Evolutionary conservation across 2,888 invertebrate genomes (phyloP).

Genomic region (Cephus nigrinus): DNA sequence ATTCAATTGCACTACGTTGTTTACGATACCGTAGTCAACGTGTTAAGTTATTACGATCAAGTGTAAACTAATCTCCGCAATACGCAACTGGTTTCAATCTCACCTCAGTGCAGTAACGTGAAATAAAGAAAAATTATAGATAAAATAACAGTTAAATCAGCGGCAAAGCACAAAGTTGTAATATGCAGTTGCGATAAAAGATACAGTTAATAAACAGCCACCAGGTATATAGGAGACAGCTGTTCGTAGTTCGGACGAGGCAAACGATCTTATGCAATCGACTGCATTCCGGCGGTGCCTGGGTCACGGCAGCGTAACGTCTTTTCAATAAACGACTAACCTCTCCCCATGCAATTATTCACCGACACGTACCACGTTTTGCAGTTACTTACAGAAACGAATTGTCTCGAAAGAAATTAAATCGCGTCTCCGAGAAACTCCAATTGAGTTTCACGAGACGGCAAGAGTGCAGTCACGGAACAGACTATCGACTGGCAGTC

Average conservation of each 20-base stretch:
- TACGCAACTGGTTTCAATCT: neutral
- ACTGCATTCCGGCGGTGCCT: neutral
- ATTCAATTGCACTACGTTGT: neutral
- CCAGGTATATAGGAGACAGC: neutral
- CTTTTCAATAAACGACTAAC: neutral
- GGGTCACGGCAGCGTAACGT: neutral
- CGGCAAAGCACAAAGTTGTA: neutral
- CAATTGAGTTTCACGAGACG: neutral
- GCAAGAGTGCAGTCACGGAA: neutral
- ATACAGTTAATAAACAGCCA: neutral
- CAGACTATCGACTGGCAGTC: neutral
- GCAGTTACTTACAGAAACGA: neutral
- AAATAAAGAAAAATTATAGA: neutral
- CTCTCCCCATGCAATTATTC: neutral
- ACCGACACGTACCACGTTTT: neutral
- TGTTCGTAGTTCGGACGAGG: neutral
- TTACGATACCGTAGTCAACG: neutral
- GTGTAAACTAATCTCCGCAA: neutral
- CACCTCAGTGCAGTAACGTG: neutral
- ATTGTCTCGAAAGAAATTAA: neutral
- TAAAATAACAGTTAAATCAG: neutral
- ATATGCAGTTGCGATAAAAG: neutral
- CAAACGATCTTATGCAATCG: neutral
- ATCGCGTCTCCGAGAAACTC: neutral
- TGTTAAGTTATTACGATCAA: neutral